Evolutionary conservation across 92 coral and sea anemone genomes (phyloP).

Genomic region (Epizoanthus scotinus): DNA sequence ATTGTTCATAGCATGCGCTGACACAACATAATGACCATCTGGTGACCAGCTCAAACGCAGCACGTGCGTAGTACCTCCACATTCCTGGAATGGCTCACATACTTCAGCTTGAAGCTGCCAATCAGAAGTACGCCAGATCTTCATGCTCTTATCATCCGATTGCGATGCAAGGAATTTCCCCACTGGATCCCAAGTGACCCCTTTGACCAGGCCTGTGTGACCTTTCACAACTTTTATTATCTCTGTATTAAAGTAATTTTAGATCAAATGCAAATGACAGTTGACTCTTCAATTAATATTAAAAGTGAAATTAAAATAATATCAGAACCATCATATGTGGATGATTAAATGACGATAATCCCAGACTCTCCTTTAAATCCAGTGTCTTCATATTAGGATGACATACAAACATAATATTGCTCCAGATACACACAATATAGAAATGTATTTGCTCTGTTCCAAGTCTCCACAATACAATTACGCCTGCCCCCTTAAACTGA

Average conservation of each 20-base stretch:
- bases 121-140: constrained; percentile 93
- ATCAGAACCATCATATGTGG: too few species aligned
- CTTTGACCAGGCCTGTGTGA: constrained; percentile 94
- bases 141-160: constrained; percentile 85
- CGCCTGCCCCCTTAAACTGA: too few species aligned
- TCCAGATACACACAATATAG: too few species aligned
- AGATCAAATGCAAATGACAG: not conserved
- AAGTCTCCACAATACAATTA: too few species aligned
- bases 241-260: constrained; percentile 58
- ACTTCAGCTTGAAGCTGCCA: constrained; percentile 94
- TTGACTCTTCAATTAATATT: too few species aligned
- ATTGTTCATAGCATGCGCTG: constrained; percentile 99
- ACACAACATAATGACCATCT: constrained; percentile 97
- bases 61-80: constrained; percentile 96
- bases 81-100: constrained; percentile 87
- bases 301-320: too few species aligned
- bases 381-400: too few species aligned
- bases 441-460: too few species aligned
- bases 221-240: constrained; percentile 79
- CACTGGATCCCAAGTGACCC: constrained; percentile 98
- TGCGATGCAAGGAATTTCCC: constrained; percentile 97
- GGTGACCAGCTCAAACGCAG: constrained; percentile 96
- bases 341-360: too few species aligned
- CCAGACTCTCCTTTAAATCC: too few species aligned
- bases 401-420: too few species aligned